These are phyloP conservation scores for Syrrhaptes paradoxus DNA, from an alignment of 2,113 vertebrate genomes.

Conservation along the genomic window DNA sequence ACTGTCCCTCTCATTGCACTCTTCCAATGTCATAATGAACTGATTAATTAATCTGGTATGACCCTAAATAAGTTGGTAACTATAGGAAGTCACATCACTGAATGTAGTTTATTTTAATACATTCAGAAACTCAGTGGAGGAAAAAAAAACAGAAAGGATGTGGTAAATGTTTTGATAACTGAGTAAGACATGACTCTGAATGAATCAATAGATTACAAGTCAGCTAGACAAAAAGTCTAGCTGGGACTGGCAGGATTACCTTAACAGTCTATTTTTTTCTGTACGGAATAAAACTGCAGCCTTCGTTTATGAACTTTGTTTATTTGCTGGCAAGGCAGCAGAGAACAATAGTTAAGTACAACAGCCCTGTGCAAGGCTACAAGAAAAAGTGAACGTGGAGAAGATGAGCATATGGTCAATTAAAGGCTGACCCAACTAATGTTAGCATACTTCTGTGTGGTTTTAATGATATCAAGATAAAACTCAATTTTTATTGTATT, in stretches of 20 bases:
- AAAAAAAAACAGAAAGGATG: neutral
- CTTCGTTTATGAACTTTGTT: neutral
- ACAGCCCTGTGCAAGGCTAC: neutral
- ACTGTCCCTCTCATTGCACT: neutral
- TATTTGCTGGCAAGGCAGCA: neutral
- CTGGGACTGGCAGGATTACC: neutral
- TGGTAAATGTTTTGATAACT: neutral
- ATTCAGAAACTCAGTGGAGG: neutral
- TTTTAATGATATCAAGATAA: neutral
- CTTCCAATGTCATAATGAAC: neutral
- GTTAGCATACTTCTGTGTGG: neutral
- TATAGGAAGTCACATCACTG: neutral
- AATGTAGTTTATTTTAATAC: neutral
- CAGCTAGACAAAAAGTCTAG: neutral
- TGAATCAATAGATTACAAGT: neutral
- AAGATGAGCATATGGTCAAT: neutral
- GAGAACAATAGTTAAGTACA: neutral
- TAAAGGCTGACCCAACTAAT: neutral
- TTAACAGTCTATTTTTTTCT: neutral
- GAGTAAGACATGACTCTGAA: neutral
- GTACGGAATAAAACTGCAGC: neutral
- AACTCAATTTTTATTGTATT: neutral
- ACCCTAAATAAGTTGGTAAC: neutral
- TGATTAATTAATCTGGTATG: neutral
- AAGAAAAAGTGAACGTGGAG: neutral